Base-by-base conservation (phyloP, 2,113 vertebrate genomes). In the Pterophyllum scalare region DNA sequence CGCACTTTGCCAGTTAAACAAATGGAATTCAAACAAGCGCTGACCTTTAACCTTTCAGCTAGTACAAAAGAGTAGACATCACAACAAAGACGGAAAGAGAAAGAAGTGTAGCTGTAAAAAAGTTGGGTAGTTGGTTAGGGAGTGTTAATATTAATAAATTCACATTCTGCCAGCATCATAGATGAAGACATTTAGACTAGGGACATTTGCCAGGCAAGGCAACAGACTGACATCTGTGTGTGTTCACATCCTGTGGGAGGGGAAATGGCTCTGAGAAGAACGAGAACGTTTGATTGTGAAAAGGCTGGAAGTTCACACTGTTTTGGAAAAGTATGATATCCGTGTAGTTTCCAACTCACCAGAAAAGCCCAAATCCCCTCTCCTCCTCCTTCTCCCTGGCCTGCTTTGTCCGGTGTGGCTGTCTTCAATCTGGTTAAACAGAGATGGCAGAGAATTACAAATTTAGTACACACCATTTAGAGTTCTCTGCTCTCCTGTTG, bases 221-320 rank as follows among this genome's bases (percentile, higher is more conserved):
- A 80, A 90, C 89, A 91, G 81, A 75, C 80, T 84, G 87, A 80
- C 90, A 89, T 83, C 67, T 89, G 88, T 88, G 86, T 82, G 81
- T 58, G 75, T 86, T 85, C 38, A 52, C 31, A 76, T 91, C 75
- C 77, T 59, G 49, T 17, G 38, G 81, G 84, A 86, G 72, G 72
- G 81, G 81, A 86, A 89, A 87, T 75, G 82, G 58, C 88, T 89
- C 57, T 78, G 75, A 91, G 85, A 81, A 59, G 83, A 92, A 88
- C 79, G 33, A 85, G 79, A 92, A 60, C 1, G n/a, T 80, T 85
- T 88, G 81, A 88, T 89, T 91, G 72, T 2, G 10, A 77, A 81
- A 86, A 74, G 76, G 40, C 72, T 14, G 86, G 87, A 92, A 84
- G 83, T 81, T 88, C 85, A 65, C 28, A 49, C 81, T 80, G 80